Base-by-base conservation (phyloP, 92 coral and sea anemone species). In the Bergia sp. region DNA sequence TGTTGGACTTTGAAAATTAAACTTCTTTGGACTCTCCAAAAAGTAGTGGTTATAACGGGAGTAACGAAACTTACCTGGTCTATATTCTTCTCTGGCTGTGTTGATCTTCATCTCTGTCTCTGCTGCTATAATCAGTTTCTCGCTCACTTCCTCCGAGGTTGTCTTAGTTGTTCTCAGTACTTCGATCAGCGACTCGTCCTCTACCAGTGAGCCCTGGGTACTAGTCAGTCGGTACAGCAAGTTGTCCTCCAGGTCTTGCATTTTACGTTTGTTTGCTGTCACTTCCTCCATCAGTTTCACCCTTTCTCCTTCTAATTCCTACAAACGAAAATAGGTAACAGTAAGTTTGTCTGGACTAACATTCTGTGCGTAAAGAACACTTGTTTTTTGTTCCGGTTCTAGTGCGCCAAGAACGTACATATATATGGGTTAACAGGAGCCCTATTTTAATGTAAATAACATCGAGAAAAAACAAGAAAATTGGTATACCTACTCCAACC, bases 251-350 rank as follows among this genome's bases (percentile, higher is more conserved):
- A 97, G 93, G 92, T 97, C 99, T 81, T 97, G 83, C 99, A 97
- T 97, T 41, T 96, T 96, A 5, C 99, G 97, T 61, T 97, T 97
- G 92, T 97, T 97, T 66, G 99, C 98, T 21, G 99, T 97, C 81
- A 97, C 99, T 92, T 97, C 99, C 82, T 97, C 99, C 99, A 97
- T 97, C 87, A 97, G 88, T 73, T 97, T 97, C n/a, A 94, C 93
- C 15, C 99, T 95, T 86, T 97, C 99, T 37, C 96, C 98, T 87
- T 97, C 99, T 18, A 97, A 83, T 93, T 97, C 99, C 99, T 97
- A 85, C 5, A 69, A 37, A 67, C 69, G 65, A 74, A 82, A 80
- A 44, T 5, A 82, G 23, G 7, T 18, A 3, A 0, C 41, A 23
- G 47, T 39, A 47, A 16, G 12, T 77, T 1, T 53, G 71, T 76